Base-by-base conservation (phyloP, 2,888 invertebrate species). In the Osmoderma eremita region DNA sequence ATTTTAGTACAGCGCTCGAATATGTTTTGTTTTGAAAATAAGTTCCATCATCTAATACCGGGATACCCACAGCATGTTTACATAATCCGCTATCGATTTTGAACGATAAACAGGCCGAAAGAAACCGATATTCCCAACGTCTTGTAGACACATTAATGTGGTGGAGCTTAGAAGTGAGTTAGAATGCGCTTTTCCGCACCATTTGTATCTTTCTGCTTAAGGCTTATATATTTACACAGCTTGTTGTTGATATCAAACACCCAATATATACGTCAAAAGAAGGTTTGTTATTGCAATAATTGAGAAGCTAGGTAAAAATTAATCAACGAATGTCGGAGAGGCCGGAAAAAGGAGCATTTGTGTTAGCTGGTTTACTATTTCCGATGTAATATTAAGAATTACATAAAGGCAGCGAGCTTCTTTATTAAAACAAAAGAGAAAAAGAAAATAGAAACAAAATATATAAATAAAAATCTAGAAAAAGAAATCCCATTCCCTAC, bases 41-140 rank as follows among this genome's bases (percentile, higher is more conserved):
- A 24, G 24, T 58, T 58, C 58, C 58, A 30, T 58, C 58, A 58
- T 58, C 42, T 58, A 58, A 58, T 58, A 41, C 58, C 30, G 58
- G 17, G 45, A 42, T 42, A 12, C 17, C 24, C 6, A 30, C 30
- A 30, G 58, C 45, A 15, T 45, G 30, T 45, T 61, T 61, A 61
- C 18, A 30, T 45, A 61, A 36, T 45, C 18, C 18, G 45, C 58
- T 61, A 61, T 61, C 41, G 45, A 61, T 61, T 45, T 18, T 18
- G 12, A 24, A 45, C 17, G 45, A 24, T 61, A 61, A 45, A 45
- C 45, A 45, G 12, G 17, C n/a, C 36, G 30, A 24, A 30, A 30
- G 45, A 5, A 41, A 56, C 15, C 15, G 58, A 24, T 30, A 61
- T 61, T 17, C 45, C 45, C 24, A 15, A 30, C 30, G 50, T 30